Base-by-base conservation (phyloP, 2,797 vertebrate species). In the Clamator glandarius region DNA sequence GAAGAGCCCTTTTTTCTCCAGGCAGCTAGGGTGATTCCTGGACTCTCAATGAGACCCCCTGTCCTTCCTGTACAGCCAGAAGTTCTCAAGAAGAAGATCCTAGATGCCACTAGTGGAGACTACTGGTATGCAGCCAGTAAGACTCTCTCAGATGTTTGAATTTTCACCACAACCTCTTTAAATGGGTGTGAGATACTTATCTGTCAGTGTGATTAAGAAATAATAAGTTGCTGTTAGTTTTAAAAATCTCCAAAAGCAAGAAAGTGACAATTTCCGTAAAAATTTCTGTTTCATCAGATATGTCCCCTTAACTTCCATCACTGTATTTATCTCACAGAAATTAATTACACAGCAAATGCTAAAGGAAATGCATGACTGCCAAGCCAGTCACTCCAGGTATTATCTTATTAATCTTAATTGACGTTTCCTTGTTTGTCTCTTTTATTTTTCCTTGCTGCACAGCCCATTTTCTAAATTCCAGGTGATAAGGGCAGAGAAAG, bases 351-450 rank as follows among this genome's bases (percentile, higher is more conserved):
- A 78, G 54, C 91, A 89, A 80, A 88, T 31, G 33, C 58, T 72
- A 15, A 75, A 92, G 84, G 82, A 95, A 95, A 80, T 7, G 8
- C 58, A 12, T 72, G 91, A 36, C 73, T 95, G 79, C 58, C 82
- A 89, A 92, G 39, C 35, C 75, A 89, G 39, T 69, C 75, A 23
- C 46, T 69, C 62, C 48, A 57, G 8, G 3, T 48, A 51, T 72
- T 87, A 91, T 92, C 90, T 92, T 84, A 67, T 63, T 73, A 44
- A 95, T 95, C 89, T 94, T 89, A 83, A 94, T 78, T 95, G 92
- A 67, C 36, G 0, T 95, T 93, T 94, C 89, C 87, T 91, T 92
- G 69, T 93, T 94, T 95, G 57, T 68, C 62, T 93, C 81, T 55
- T 5, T 16, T 66, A n/a, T 78, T 95, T 90, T 79, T 44, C 62